Evolutionary conservation across 2,888 invertebrate species (phyloP).

Genomic region (Venusia cambrica): DNA sequence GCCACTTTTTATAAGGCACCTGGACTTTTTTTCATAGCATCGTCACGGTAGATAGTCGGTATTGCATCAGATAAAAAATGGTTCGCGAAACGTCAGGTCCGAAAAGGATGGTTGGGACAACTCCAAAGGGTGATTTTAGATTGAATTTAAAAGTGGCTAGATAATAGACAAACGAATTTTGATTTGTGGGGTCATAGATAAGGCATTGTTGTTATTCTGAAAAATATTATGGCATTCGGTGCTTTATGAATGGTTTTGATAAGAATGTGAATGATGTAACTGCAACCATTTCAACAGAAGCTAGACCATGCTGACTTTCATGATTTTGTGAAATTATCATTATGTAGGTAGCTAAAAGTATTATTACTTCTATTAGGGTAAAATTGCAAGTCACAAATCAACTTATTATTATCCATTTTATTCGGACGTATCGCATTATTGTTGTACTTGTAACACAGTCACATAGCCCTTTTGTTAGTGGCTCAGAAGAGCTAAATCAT

Average conservation of each 20-base stretch:
- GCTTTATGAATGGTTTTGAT: not conserved
- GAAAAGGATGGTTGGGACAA: slow-evolving; percentile 44
- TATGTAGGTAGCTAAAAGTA: too few relatives aligned
- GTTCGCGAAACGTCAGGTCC: slow-evolving; percentile 42
- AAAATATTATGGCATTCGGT: slow-evolving; percentile 15
- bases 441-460: slow-evolving; percentile 1
- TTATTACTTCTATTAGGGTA: too few relatives aligned
- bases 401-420: too few relatives aligned
- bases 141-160: slow-evolving; percentile 54
- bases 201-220: slow-evolving; percentile 42
- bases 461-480: slow-evolving; percentile 3
- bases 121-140: slow-evolving; percentile 44
- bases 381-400: too few relatives aligned
- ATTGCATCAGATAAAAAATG: slow-evolving; percentile 55
- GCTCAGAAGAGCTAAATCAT: slow-evolving; percentile 40
- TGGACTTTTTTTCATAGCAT: slow-evolving; percentile 62
- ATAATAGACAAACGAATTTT: slow-evolving; percentile 41
- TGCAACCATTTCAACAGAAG: too few relatives aligned
- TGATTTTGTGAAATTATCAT: too few relatives aligned
- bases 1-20: slow-evolving; percentile 48
- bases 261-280: too few relatives aligned
- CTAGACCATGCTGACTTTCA: too few relatives aligned
- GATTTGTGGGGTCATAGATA: slow-evolving; percentile 60
- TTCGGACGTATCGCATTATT: slow-evolving; percentile 4
- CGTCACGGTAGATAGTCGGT: slow-evolving; percentile 60